Evolutionary conservation across 2,113 vertebrate species (phyloP).

Genomic region (Stomatorhinus ivindoensis): DNA sequence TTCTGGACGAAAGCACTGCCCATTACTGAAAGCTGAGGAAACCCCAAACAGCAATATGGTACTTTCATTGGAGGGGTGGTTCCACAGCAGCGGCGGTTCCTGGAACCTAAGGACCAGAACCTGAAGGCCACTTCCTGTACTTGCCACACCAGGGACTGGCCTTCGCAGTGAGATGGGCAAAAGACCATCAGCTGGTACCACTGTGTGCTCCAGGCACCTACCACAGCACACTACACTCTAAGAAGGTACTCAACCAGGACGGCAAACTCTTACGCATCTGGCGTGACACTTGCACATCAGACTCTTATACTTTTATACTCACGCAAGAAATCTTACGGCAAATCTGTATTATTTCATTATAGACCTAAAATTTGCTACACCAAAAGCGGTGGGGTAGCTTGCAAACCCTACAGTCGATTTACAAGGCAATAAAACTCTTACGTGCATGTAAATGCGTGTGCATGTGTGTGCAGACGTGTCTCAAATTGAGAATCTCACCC

Average conservation of each 20-base stretch:
- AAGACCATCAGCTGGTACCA: background rate
- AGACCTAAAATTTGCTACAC: background rate
- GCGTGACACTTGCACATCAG: background rate
- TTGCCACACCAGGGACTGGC: background rate
- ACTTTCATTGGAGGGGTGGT: constrained; percentile 37
- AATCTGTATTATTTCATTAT: background rate
- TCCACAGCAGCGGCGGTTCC: constrained; percentile 29
- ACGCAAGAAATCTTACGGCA: background rate
- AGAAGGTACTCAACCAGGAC: background rate
- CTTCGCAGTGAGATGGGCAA: background rate
- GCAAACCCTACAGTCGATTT: background rate
- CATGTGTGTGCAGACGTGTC: background rate
- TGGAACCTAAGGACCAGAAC: background rate
- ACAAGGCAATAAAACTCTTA: background rate
- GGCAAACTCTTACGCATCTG: background rate
- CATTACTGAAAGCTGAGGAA: background rate
- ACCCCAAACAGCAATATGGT: constrained; percentile 11
- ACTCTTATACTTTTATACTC: background rate
- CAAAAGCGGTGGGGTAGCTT: background rate
- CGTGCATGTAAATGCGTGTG: background rate
- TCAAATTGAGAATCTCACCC: background rate
- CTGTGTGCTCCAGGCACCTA: background rate
- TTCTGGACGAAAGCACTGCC: background rate
- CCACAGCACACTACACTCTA: background rate
- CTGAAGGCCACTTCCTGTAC: background rate